Conservation (phyloP, 2,888 invertebrate genomes). For the Agriopis marginaria region DNA sequence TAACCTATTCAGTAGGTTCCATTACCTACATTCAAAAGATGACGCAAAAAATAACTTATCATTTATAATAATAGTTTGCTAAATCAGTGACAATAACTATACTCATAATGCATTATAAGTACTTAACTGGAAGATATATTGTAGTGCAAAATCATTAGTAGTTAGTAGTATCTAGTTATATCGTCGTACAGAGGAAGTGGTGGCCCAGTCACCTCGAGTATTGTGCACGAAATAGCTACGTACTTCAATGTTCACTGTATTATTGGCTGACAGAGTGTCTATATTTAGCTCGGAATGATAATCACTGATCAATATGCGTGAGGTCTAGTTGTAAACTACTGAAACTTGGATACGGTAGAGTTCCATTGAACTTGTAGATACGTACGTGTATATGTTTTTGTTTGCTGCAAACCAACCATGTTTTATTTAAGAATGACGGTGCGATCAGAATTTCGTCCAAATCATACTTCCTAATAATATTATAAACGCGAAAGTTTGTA, state of each 20-base stretch:
- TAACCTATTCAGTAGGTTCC: background rate
- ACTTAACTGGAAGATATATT: no score
- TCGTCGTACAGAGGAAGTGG: conserved; percentile 67
- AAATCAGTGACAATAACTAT: background rate
- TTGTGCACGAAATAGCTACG: conserved; percentile 62
- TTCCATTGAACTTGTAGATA: background rate
- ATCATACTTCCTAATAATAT: no score
- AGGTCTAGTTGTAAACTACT: conserved; percentile 10
- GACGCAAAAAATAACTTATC: background rate
- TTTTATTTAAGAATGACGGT: no score
- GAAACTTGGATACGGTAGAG: background rate
- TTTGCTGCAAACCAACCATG: background rate
- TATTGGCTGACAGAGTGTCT: conserved; percentile 41
- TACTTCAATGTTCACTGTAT: conserved; percentile 35
- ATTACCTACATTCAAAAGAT: background rate
- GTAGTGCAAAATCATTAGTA: no score
- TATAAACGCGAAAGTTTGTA: no score
- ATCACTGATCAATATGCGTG: conserved; percentile 44
- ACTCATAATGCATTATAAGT: background rate
- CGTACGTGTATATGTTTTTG: background rate
- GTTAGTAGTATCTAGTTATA: conserved; percentile 2
- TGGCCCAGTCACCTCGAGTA: conserved; percentile 74
- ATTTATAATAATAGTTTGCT: no score
- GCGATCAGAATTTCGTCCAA: no score
- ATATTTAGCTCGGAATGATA: conserved; percentile 50